Evolutionary conservation across 23 tunicate genomes (phyloP).

Genomic region (Styela clava): DNA sequence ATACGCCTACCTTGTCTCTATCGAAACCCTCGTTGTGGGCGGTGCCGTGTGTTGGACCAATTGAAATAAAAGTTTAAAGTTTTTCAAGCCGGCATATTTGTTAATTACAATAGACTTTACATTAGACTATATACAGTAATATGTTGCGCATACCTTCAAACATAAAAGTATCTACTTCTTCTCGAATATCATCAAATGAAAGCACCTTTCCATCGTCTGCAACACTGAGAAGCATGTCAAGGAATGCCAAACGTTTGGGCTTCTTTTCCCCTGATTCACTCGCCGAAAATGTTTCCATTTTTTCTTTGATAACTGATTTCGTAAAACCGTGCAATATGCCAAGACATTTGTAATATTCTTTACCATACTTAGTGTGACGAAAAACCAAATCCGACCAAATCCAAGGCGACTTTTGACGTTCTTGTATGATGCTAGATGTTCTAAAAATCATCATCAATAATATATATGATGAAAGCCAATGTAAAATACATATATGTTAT

Average conservation of each 20-base stretch:
- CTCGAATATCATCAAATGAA: constrained; percentile 71
- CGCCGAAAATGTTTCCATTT: constrained; percentile 16
- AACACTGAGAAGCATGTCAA: constrained; percentile 70
- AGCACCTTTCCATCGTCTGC: constrained; percentile 66
- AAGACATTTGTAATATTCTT: constrained; percentile 34
- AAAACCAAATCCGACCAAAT: constrained; percentile 49
- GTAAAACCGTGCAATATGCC: constrained; percentile 46
- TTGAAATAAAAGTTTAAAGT: too few species aligned
- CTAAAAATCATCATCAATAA: constrained; percentile 32
- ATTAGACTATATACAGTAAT: too few species aligned
- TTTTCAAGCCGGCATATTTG: too few species aligned
- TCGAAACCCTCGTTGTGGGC: too few species aligned
- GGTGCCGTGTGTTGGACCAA: too few species aligned
- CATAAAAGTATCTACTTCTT: constrained; percentile 99
- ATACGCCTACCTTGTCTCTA: too few species aligned
- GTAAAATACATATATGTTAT: too few species aligned
- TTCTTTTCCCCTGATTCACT: neutral
- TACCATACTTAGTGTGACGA: constrained; percentile 29
- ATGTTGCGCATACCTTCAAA: constrained; percentile 59
- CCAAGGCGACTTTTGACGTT: constrained; percentile 63
- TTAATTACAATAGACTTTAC: too few species aligned
- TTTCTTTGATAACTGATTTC: constrained; percentile 33
- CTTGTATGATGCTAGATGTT: constrained; percentile 43
- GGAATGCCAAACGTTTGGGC: constrained; percentile 60
- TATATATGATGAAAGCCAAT: too few species aligned